A percentile compares a stretch with the other conserved stretches of the same genome.
phyloP scores from a whole-genome alignment of 2,113 vertebrate species.

The Anarhynchus alexandrinus region DNA sequence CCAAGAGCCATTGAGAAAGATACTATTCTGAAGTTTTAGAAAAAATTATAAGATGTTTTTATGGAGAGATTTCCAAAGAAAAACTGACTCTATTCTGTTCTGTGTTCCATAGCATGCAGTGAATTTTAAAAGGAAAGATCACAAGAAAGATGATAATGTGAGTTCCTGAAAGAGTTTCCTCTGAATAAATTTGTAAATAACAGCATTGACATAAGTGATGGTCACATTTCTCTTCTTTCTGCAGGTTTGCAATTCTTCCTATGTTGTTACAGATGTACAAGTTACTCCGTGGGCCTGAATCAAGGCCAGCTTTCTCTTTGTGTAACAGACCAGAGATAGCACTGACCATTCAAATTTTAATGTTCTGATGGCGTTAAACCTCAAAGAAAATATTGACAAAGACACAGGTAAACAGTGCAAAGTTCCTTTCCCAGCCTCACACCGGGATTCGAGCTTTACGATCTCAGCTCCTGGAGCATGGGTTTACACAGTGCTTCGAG shows the following conservation, averaged over 20 bases:
- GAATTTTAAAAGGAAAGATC: background rate
- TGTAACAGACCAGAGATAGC: background rate
- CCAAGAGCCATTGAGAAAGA: background rate
- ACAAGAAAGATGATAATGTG: background rate
- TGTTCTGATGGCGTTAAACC: background rate
- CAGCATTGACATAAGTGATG: background rate
- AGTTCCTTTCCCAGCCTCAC: background rate
- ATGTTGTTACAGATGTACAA: background rate
- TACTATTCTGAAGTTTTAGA: background rate
- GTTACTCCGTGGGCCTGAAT: background rate
- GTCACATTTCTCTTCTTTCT: background rate
- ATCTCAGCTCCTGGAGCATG: background rate
- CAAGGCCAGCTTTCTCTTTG: background rate
- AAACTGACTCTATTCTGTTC: background rate
- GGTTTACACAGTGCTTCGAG: background rate
- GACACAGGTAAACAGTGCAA: background rate
- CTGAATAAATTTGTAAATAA: background rate
- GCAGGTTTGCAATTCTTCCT: background rate
- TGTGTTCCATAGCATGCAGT: background rate
- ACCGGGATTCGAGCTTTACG: background rate
- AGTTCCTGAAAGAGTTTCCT: background rate
- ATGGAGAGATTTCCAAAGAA: background rate
- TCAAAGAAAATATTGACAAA: constrained; percentile 15
- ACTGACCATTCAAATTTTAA: background rate
- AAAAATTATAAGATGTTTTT: background rate